Evolutionary conservation across 1,140 invertebrate genomes (phyloP), one percentile per base, ranked within the genome.

Genomic region (Ostrea denselamellosa): DNA sequence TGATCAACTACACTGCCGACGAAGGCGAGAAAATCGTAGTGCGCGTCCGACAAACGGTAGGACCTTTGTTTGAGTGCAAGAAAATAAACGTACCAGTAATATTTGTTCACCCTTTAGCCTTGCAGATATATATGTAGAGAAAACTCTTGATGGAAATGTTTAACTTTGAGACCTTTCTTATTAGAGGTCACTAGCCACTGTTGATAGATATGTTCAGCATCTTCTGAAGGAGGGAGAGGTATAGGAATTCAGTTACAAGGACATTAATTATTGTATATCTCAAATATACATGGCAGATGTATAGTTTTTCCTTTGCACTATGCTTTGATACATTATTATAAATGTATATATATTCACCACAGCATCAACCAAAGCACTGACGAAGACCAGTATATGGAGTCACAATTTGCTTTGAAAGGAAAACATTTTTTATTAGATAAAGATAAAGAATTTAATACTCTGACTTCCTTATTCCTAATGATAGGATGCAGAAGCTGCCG

Each of bases 401-500:
- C 68, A 77, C 68, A 4, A 28, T 19, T 19, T 62, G 56, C 56
- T 62, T 62, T 19, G n/a, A 2, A 19, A 19, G n/a, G 17, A n/a
- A 62, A 19, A 62, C 4, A n/a, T 19, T 62, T 0, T 19, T 19
- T 19, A 19, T 62, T 19, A 7, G 17, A 19, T n/a, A 19, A 19
- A 62, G 7, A 14, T 19, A n/a, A 62, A 17, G 12, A 62, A 19
- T 62, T n/a, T 62, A 5, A 44, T 44, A 5, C 34, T 2, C 34
- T 44, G 12, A 62, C n/a, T 19, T 19, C n/a, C 17, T 62, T 17
- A 56, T 56, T 56, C 9, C 19, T 68, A n/a, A 83, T 89, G 93
- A 34, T 94, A 97, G 96, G 97, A 97, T 93, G 97, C 95, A 54
- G 95, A 96, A 68, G 96, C 96, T 85, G 96, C 96, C 25, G 95